These are phyloP conservation scores for Diadegma fenestrale DNA, from an alignment of 2,888 invertebrate genomes.

Conservation along the genomic window DNA sequence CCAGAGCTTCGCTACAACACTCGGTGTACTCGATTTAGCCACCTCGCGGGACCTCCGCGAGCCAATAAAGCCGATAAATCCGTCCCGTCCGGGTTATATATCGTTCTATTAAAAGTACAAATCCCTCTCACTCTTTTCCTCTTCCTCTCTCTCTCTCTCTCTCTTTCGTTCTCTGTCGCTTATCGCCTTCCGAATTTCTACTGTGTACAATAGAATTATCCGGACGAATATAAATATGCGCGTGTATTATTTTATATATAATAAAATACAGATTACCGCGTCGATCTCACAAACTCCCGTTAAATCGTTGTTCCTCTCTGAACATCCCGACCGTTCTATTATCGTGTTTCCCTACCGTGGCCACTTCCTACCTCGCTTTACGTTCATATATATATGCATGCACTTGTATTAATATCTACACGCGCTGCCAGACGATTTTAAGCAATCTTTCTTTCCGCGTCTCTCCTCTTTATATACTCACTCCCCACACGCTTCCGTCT, in stretches of 20 bases:
- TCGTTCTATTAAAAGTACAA: slow-evolving; percentile 64
- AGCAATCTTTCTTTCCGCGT: slow-evolving; percentile 56
- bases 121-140: slow-evolving; percentile 19
- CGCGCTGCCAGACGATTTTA: slow-evolving; percentile 67
- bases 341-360: slow-evolving; percentile 53
- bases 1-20: slow-evolving; percentile 30
- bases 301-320: slow-evolving; percentile 59
- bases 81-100: slow-evolving; percentile 65
- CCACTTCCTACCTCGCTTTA: slow-evolving; percentile 63
- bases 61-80: slow-evolving; percentile 70
- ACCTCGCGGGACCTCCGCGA: slow-evolving; percentile 63
- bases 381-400: neutral
- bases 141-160: slow-evolving; percentile 3
- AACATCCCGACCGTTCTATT: slow-evolving; percentile 57
- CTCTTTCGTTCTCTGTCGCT: slow-evolving; percentile 6
- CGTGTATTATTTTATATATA: neutral
- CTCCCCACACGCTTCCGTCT: slow-evolving; percentile 55
- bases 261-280: slow-evolving; percentile 27
- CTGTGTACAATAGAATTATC: neutral
- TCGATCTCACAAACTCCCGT: slow-evolving; percentile 13
- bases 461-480: slow-evolving; percentile 29
- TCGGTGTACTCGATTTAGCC: slow-evolving; percentile 66
- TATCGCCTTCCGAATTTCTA: neutral
- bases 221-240: neutral
- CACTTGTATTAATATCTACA: slow-evolving; percentile 62